Conservation (phyloP, 2,797 vertebrate species). For the Pyrocephalus nanus region DNA sequence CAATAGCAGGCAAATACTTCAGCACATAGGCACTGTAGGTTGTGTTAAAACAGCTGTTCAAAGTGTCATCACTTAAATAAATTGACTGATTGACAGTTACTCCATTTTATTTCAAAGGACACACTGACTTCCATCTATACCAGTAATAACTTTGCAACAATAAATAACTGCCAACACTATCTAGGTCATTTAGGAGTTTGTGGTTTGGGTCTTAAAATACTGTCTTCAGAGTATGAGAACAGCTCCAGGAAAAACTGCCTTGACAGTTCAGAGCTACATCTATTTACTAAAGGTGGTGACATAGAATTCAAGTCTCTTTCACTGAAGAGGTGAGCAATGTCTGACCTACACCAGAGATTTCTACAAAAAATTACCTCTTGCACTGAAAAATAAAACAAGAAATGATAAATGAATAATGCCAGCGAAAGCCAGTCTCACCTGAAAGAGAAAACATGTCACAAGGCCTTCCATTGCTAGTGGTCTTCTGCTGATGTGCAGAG, state of each 20-base stretch:
- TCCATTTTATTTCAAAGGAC: background rate
- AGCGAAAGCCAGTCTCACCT: conserved; percentile 72
- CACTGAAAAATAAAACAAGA: background rate
- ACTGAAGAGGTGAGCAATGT: background rate
- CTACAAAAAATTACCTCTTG: background rate
- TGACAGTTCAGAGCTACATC: background rate
- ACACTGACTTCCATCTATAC: background rate
- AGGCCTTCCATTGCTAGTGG: background rate
- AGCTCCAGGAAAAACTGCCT: background rate
- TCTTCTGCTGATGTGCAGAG: conserved; percentile 69
- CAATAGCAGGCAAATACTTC: background rate
- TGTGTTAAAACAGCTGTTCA: background rate
- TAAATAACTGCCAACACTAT: background rate
- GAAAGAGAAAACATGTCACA: conserved; percentile 61
- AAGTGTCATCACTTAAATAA: background rate
- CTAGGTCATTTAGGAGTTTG: background rate
- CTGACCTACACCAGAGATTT: background rate
- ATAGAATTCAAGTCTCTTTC: background rate
- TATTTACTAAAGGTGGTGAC: background rate
- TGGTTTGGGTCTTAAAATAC: background rate
- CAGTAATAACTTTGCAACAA: background rate
- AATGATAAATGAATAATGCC: background rate
- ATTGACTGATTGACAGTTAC: background rate
- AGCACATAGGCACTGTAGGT: background rate
- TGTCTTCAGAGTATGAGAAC: background rate